Evolutionary conservation across 2,888 invertebrate species (phyloP).

Genomic region (Tiliacea citrago): DNA sequence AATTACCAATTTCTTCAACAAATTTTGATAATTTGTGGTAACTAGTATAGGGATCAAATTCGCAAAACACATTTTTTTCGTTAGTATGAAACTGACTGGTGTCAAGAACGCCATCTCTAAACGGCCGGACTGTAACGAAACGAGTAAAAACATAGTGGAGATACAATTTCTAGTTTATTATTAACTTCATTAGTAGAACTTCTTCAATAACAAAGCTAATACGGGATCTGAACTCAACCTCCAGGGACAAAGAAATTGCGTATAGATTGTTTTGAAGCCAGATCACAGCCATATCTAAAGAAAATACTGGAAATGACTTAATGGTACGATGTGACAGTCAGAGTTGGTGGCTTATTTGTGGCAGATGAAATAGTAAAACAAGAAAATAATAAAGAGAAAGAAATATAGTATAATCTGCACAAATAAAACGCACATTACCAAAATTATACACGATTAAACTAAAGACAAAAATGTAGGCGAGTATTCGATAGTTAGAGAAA

Average conservation of each 20-base stretch:
- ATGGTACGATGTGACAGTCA: neutral
- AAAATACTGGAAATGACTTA: conserved; percentile 9
- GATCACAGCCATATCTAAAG: neutral
- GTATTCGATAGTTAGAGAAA: no score
- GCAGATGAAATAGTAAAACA: neutral
- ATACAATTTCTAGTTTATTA: conserved; percentile 30
- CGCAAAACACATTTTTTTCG: neutral
- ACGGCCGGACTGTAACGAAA: no score
- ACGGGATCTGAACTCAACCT: conserved; percentile 41
- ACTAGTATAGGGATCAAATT: no score
- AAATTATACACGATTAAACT: neutral
- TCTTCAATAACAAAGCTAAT: conserved; percentile 60
- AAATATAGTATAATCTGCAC: no score
- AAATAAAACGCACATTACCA: neutral
- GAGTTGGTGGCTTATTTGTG: neutral
- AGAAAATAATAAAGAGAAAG: neutral
- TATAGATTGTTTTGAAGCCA: conserved; percentile 43
- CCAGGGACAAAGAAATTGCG: conserved; percentile 46
- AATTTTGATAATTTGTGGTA: no score
- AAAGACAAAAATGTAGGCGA: neutral
- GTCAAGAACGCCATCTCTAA: no score
- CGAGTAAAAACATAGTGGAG: neutral
- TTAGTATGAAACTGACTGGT: no score
- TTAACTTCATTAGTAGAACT: conserved; percentile 53
- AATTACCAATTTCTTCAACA: no score